These are phyloP conservation scores for Dendrocopos noguchii DNA, from an alignment of 2,113 vertebrate genomes.

Conservation along the genomic window DNA sequence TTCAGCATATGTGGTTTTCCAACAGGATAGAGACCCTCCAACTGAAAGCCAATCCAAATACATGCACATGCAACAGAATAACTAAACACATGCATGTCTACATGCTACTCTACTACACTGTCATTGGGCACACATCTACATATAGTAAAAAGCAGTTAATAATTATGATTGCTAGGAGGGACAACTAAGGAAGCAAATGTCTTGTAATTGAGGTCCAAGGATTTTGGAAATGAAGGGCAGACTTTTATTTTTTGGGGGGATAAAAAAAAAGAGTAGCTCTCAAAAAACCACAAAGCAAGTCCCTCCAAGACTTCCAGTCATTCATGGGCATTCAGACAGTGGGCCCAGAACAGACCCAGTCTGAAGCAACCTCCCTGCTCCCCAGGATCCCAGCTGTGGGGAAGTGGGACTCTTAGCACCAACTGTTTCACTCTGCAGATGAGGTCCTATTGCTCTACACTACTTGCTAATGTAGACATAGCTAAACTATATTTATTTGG, in stretches of 20 bases:
- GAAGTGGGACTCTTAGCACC: neutral
- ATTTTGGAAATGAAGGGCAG: neutral
- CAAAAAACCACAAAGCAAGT: neutral
- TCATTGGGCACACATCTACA: neutral
- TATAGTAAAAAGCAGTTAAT: neutral
- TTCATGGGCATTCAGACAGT: neutral
- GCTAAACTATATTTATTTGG: conserved; percentile 62
- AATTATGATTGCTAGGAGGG: neutral
- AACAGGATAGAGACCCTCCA: neutral
- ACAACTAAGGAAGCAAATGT: neutral
- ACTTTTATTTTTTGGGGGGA: neutral
- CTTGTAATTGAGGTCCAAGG: neutral
- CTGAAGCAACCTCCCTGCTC: neutral
- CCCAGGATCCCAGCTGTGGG: accelerated
- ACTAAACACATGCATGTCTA: neutral
- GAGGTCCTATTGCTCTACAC: neutral
- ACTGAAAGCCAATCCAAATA: neutral
- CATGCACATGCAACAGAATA: neutral
- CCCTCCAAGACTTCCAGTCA: neutral
- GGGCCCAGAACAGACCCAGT: neutral
- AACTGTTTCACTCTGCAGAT: neutral
- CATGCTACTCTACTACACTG: neutral
- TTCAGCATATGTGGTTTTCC: neutral
- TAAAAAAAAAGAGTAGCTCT: neutral
- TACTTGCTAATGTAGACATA: conserved; percentile 31